A percentile compares a stretch with the other conserved stretches of the same genome.
Evolutionary conservation across 2,113 vertebrate species (phyloP).

Genomic region (Phodopus roborovskii): DNA sequence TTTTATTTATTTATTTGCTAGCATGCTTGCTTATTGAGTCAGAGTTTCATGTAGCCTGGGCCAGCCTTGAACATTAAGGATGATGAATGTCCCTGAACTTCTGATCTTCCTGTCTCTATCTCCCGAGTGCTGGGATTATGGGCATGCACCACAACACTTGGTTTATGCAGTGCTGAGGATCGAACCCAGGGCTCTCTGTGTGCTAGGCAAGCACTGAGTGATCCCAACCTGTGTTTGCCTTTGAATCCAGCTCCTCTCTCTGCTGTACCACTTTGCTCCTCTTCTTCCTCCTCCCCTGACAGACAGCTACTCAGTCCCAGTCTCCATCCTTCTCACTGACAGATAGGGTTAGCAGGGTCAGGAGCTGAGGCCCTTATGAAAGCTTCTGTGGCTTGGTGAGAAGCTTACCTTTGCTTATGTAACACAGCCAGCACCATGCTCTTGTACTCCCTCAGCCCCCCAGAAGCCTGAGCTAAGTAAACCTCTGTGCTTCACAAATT

Average conservation of each 20-base stretch:
- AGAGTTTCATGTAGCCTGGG: background rate
- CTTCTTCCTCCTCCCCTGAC: background rate
- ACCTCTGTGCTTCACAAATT: background rate
- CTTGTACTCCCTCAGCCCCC: background rate
- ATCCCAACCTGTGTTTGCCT: background rate
- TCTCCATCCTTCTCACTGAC: background rate
- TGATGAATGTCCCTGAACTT: slow-evolving; percentile 5
- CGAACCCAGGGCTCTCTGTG: background rate
- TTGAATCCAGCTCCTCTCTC: background rate
- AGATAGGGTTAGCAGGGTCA: background rate
- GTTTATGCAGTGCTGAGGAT: background rate
- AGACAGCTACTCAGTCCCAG: background rate
- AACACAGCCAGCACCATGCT: no score
- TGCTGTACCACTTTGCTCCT: background rate
- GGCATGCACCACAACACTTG: background rate
- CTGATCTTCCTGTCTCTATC: background rate
- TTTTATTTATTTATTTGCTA: no score
- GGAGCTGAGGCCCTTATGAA: background rate
- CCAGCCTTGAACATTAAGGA: background rate
- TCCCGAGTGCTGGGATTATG: no score
- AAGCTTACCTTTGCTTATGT: background rate
- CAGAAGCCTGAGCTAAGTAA: background rate
- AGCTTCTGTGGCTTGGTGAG: background rate
- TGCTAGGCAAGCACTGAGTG: background rate
- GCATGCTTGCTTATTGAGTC: background rate